A percentile compares a stretch with the other conserved stretches of the same genome.
These are phyloP conservation scores for Idris sp. DNA, from an alignment of 1,140 invertebrate species.

Conservation along the genomic window DNA sequence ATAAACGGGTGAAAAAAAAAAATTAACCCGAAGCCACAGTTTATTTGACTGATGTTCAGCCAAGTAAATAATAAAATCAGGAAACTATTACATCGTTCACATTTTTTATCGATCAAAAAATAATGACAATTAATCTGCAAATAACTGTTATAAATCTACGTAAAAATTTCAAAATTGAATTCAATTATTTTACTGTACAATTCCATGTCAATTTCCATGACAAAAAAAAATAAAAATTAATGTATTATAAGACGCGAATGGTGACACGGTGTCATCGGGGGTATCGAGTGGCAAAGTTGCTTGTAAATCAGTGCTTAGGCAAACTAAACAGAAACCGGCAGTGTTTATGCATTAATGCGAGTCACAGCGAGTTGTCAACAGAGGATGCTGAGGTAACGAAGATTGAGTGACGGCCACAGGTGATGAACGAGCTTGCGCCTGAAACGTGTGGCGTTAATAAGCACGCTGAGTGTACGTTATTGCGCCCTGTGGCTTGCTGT, in stretches of 20 bases:
- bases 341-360: slow-evolving; percentile 57
- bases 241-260: slow-evolving; percentile 1
- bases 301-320: slow-evolving; percentile 28
- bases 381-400: slow-evolving; percentile 50
- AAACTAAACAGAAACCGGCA: slow-evolving; percentile 40
- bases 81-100: no score
- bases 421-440: slow-evolving; percentile 47
- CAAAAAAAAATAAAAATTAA: no score
- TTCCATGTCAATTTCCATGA: no score
- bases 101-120: no score
- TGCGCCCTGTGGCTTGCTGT: slow-evolving; percentile 30
- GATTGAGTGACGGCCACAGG: slow-evolving; percentile 47
- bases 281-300: slow-evolving; percentile 13
- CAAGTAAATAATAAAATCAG: no score
- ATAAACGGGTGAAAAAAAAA: no score
- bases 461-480: slow-evolving; percentile 51
- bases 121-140: no score
- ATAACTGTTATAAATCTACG: no score
- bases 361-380: slow-evolving; percentile 55
- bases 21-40: no score
- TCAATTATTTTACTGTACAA: no score
- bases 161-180: no score
- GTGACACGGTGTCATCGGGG: slow-evolving; percentile 18
- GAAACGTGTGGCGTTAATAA: slow-evolving; percentile 48
- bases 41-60: no score